Percentiles rank a stretch among this genome's conserved stretches.
Conservation (phyloP, 1,140 invertebrate genomes). For the Phortica variegata region DNA sequence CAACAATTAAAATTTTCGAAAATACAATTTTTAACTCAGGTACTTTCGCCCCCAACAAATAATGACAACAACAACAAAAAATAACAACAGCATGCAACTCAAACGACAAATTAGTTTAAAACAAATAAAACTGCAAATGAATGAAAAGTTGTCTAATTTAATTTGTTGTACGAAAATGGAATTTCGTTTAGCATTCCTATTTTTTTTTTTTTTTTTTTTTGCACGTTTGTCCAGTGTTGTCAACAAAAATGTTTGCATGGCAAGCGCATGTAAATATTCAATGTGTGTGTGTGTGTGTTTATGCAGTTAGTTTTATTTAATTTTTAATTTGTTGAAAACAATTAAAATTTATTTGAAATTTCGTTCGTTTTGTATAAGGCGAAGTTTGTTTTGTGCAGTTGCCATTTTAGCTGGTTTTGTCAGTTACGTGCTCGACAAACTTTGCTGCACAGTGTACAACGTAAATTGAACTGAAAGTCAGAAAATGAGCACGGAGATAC, state of each 20-base stretch:
- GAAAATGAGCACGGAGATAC: no score
- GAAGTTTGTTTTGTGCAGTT: constrained; percentile 18
- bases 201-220: no score
- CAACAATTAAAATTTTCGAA: constrained; percentile 26
- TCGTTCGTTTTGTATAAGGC: constrained; percentile 2
- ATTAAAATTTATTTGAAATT: constrained; percentile 47
- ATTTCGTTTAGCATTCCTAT: no score
- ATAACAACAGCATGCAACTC: no score
- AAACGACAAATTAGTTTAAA: constrained; percentile 53
- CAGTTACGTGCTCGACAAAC: constrained; percentile 31
- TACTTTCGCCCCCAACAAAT: constrained; percentile 28
- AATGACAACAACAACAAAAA: no score
- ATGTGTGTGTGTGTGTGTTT: constrained; percentile 12
- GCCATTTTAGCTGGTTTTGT: constrained; percentile 5
- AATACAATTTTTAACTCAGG: neutral
- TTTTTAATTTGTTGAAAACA: constrained; percentile 44
- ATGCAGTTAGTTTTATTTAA: constrained; percentile 5
- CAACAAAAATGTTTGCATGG: constrained; percentile 17
- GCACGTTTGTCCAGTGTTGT: no score
- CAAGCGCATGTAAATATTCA: constrained; percentile 22
- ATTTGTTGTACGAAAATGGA: no score
- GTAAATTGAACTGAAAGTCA: no score
- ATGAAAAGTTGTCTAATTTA: constrained; percentile 54
- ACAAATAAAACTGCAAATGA: constrained; percentile 54
- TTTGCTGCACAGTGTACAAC: constrained; percentile 21